Base-by-base conservation (phyloP, 2,888 invertebrate genomes). In the Lithophane leautieri region DNA sequence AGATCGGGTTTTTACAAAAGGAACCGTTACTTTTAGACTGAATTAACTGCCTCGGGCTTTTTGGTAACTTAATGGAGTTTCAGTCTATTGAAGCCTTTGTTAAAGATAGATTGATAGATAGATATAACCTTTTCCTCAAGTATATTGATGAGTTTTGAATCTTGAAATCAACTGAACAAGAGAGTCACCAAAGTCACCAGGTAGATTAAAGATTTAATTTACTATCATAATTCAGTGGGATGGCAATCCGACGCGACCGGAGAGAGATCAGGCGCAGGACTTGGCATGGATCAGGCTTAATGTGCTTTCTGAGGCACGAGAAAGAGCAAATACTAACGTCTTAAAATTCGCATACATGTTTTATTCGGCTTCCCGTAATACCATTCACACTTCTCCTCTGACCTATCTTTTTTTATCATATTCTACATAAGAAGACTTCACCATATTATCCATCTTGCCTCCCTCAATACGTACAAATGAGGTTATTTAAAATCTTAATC, bases 401-500 rank as follows among this genome's bases (percentile, higher is more conserved):
- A 28, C 50, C 50, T 22, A 14, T 11, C 25, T 14, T 56, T 14
- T 56, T n/a, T 11, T 56, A 54, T 19, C 1, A 14, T 42, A 19
- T 19, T 60, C 7, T 16, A 19, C 16, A 2, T 2, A 56, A 14
- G 56, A 12, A 0, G 14, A 25, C 25, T 56, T 6, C 56, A 25
- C 19, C 40, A 58, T 58, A 42, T 19, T 19, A 9, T n/a, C 16
- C 25, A 70, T 80, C 50, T 19, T 9, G 19, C 1, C 11, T 60
- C 28, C 47, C 56, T 81, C 68, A 68, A 71, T 61, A 68, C 66
- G 25, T 66, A 44, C 25, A 79, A 68, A 83, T 56, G 67, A 74
- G 28, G 54, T 83, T 71, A 56, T 84, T 71, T 72, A 73, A 81
- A 86, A 81, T 82, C 65, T 72, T 78, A 68, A 86, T 81, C 47